Conservation (phyloP, 2,797 vertebrate genomes). For the Podarcis siculus region DNA sequence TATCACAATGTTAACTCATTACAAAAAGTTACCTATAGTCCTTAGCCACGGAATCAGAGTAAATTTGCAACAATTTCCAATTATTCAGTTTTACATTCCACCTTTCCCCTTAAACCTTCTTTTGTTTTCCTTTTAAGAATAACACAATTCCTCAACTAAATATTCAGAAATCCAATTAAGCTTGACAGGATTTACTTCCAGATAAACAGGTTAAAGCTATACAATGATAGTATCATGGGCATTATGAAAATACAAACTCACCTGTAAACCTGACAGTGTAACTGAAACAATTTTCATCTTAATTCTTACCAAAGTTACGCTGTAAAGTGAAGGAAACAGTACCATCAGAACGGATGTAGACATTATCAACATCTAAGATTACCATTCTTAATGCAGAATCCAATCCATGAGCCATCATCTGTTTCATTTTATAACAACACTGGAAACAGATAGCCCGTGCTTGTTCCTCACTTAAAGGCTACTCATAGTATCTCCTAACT, state of each 20-base stretch:
- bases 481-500: conserved; percentile 70
- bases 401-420: conserved; percentile 20
- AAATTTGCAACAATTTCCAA: not conserved
- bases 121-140: not conserved
- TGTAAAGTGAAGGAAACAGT: conserved; percentile 63
- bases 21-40: no score
- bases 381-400: not conserved
- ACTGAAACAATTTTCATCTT: not conserved
- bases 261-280: not conserved
- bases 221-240: not conserved
- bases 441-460: conserved; percentile 83
- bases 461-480: conserved; percentile 79
- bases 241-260: not conserved
- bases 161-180: not conserved
- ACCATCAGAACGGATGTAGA: conserved; percentile 75
- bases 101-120: no score
- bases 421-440: conserved; percentile 67
- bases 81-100: not conserved
- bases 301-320: conserved; percentile 59
- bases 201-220: not conserved
- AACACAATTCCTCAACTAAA: not conserved
- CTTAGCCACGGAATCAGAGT: no score
- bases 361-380: conserved; percentile 59
- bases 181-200: not conserved
- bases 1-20: not conserved